These are phyloP conservation scores for Uloborus diversus DNA, from an alignment of 1,140 invertebrate species.

Conservation along the genomic window DNA sequence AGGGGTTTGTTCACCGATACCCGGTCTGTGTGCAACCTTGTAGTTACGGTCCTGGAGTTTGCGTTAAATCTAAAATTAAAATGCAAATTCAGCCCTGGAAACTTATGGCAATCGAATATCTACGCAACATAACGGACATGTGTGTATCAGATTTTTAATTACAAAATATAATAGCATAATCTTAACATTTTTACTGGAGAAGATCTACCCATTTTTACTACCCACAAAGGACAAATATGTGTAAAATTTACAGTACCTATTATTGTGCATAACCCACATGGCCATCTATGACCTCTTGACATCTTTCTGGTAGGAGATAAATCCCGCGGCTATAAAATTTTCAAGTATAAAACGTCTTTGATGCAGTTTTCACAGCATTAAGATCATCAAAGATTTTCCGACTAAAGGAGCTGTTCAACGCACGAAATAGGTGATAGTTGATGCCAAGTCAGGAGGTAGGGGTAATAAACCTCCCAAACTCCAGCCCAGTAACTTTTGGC, in stretches of 20 bases:
- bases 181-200: no score
- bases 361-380: background rate
- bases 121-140: no score
- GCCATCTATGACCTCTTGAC: background rate
- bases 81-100: no score
- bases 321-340: background rate
- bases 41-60: no score
- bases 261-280: background rate
- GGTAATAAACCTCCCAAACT: background rate
- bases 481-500: background rate
- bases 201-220: no score
- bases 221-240: background rate
- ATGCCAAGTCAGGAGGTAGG: background rate
- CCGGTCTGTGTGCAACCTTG: no score
- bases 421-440: constrained; percentile 1
- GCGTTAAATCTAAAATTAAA: no score
- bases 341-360: background rate
- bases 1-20: no score
- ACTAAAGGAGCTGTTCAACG: background rate
- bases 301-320: background rate
- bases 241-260: background rate
- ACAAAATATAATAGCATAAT: no score
- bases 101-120: no score
- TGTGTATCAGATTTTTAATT: no score
- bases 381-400: background rate